These are phyloP conservation scores for Drosophila yakuba DNA, from an alignment of 1,140 invertebrate species.

Conservation along the genomic window DNA sequence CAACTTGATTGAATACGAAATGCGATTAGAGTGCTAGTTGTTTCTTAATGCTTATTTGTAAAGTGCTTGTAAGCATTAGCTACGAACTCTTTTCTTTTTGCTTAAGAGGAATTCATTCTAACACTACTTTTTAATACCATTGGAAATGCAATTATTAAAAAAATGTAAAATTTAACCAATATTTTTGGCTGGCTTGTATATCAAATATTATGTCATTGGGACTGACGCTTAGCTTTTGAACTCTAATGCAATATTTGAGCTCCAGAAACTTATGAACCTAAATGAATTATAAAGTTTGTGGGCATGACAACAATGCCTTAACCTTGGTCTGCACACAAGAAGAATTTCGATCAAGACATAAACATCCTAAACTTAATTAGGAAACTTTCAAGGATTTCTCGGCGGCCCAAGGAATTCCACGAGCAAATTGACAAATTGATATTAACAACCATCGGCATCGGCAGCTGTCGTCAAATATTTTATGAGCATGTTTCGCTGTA, in stretches of 20 bases:
- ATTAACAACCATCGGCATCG: constrained; percentile 49
- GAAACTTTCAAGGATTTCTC: constrained; percentile 17
- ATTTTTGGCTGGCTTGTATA: too few relatives aligned
- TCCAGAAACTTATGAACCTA: too few relatives aligned
- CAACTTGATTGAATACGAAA: neutral
- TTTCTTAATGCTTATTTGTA: neutral
- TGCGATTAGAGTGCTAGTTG: neutral
- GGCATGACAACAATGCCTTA: too few relatives aligned
- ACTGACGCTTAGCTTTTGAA: too few relatives aligned
- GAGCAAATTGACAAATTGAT: constrained; percentile 31
- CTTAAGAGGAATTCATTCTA: too few relatives aligned
- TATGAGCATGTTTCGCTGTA: constrained; percentile 24
- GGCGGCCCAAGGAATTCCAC: neutral
- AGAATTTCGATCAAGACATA: neutral
- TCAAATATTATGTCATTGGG: too few relatives aligned
- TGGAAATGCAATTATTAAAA: too few relatives aligned
- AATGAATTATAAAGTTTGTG: too few relatives aligned
- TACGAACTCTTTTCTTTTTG: neutral
- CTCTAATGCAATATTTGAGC: too few relatives aligned
- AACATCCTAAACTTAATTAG: constrained; percentile 22
- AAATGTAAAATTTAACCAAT: too few relatives aligned
- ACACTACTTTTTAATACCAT: too few relatives aligned
- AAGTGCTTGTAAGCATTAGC: neutral
- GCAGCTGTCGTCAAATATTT: constrained; percentile 9
- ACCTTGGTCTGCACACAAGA: neutral